Evolutionary conservation across 1,140 invertebrate genomes (phyloP).

Genomic region (Dendroctonus valens): DNA sequence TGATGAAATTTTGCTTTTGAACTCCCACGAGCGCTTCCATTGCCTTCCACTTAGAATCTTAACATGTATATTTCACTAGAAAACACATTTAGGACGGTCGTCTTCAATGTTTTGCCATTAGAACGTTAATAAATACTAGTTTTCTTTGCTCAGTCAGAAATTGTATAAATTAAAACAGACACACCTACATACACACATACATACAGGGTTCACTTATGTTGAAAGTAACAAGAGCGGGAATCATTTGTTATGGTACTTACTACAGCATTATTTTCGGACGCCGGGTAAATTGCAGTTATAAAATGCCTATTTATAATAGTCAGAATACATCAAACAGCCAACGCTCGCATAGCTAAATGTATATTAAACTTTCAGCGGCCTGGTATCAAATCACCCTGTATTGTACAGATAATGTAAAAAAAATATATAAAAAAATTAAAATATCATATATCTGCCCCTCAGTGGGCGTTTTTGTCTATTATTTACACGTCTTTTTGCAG

Average conservation of each 20-base stretch:
- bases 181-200: not conserved
- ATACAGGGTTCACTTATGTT: conserved; percentile 2
- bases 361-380: conserved; percentile 24
- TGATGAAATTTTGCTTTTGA: no score
- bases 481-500: conserved; percentile 21
- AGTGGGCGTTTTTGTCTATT: not conserved
- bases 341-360: conserved; percentile 12
- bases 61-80: no score
- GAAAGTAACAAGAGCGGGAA: conserved; percentile 6
- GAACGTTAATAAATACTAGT: no score
- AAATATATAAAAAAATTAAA: conserved; percentile 39
- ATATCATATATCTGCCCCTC: conserved; percentile 17
- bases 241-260: conserved; percentile 14
- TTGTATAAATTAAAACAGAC: no score
- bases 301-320: conserved; percentile 5
- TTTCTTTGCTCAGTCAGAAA: no score
- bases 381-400: conserved; percentile 34
- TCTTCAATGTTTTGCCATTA: no score
- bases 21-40: no score
- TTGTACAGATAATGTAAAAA: conserved; percentile 38
- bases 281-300: conserved; percentile 1
- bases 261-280: conserved; percentile 1
- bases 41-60: no score
- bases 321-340: conserved; percentile 7
- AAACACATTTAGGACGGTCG: no score